A percentile compares a stretch with the other conserved stretches of the same genome.
Evolutionary conservation across 2,113 vertebrate species (phyloP).

Genomic region (Chaetodon trifascialis): DNA sequence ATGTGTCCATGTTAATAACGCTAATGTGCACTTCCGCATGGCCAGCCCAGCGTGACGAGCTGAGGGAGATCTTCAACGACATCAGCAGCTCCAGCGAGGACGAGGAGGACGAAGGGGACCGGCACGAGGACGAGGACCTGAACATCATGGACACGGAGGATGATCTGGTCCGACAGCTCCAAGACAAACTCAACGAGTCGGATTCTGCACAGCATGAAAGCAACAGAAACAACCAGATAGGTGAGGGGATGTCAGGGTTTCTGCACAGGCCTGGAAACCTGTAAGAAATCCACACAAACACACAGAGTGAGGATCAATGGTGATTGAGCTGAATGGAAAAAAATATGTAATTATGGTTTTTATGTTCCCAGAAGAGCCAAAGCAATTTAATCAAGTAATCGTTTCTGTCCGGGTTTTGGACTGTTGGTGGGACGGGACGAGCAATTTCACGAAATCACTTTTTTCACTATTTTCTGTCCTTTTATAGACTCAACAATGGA

Average conservation of each 20-base stretch:
- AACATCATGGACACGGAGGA: conserved; percentile 95
- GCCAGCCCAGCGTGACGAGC: conserved; percentile 85
- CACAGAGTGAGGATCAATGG: not conserved
- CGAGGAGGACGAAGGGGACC: conserved; percentile 91
- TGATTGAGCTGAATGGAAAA: not conserved
- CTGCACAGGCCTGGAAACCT: not conserved
- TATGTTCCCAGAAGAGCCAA: not conserved
- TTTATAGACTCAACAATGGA: not conserved
- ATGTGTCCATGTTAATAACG: conserved; percentile 21
- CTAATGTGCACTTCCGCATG: conserved; percentile 21
- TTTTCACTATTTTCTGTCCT: not conserved
- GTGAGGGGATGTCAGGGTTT: conserved; percentile 73
- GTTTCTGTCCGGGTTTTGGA: not conserved
- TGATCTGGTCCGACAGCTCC: conserved; percentile 88
- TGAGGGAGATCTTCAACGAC: conserved; percentile 90
- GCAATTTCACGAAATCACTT: not conserved
- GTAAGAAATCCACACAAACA: not conserved
- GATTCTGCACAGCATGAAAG: conserved; percentile 86
- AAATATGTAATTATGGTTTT: not conserved
- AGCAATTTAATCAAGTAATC: not conserved
- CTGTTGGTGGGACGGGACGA: not conserved
- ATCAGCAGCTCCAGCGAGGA: conserved; percentile 94
- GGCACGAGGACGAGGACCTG: conserved; percentile 91
- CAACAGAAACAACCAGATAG: conserved; percentile 87
- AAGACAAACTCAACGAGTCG: conserved; percentile 87